Evolutionary conservation across 2,888 invertebrate genomes (phyloP), one percentile per base, ranked within the genome.

Genomic region (Orchestes rusci): DNA sequence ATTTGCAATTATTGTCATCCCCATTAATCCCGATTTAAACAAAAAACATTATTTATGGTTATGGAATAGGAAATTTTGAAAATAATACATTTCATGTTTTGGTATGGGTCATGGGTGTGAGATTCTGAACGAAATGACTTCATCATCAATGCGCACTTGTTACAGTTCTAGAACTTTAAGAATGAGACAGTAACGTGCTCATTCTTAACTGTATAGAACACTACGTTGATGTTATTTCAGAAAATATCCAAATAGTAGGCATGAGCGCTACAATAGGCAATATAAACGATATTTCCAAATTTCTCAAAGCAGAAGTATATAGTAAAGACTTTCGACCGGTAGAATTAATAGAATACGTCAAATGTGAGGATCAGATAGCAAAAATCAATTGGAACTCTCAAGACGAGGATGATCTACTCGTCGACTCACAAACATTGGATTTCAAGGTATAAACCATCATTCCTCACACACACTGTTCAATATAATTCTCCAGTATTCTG

Each of bases 241-340:
- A 72, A 31, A 70, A 70, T 43, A 82, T 89, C 47, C 94, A 94
- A 65, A 82, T 97, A 45, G 78, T 97, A 13, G 95, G 93, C 16
- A 96, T 97, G 94, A 94, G 93, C 67, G 97, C 97, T 0, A 97
- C 97, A 0, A 85, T 97, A 56, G 93, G 90, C 45, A 96, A 97
- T 70, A 71, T 95, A 40, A 65, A 76, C 0, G 90, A 95, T 60
- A 56, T 99, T 31, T 80, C 84, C 1, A 59, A 66, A 40, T 97
- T 94, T 68, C 71, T 99, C 2, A 74, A 80, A 40, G 86, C 94
- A 0, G 83, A 87, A 38, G 72, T 88, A 10, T 96, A 84, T 65
- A 77, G 80, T 10, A 79, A 83, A 44, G 78, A 92, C 62, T 97
- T 96, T 70, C 75, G 96, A 30, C 96, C 96, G 0, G 84, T 95